Conservation (phyloP, 2,888 invertebrate genomes). For the Drosophila nr. perissopoda region DNA sequence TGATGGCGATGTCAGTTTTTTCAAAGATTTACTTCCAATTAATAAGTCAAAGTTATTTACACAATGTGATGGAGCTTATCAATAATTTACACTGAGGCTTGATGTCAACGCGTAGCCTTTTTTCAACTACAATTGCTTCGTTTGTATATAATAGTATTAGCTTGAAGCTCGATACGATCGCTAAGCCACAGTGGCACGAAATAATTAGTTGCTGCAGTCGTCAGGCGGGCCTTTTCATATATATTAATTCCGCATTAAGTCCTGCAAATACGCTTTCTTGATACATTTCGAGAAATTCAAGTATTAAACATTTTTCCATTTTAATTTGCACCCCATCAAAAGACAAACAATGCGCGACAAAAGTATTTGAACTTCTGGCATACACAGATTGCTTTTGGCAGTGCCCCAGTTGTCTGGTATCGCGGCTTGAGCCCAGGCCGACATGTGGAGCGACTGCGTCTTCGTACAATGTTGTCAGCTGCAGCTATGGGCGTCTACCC, state of each 20-base stretch:
- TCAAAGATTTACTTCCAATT: not conserved
- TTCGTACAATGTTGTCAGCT: constrained; percentile 41
- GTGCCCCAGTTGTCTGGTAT: constrained; percentile 48
- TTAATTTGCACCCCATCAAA: constrained; percentile 77
- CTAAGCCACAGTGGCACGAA: not conserved
- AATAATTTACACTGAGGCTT: not conserved
- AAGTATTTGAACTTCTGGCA: constrained; percentile 77
- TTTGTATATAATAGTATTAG: not conserved
- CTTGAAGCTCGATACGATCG: not conserved
- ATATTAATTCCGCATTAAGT: not conserved
- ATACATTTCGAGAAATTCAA: not conserved
- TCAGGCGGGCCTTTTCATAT: not conserved
- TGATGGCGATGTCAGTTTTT: constrained; percentile 42
- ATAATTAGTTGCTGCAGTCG: not conserved
- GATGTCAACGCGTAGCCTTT: not conserved
- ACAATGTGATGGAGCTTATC: not conserved
- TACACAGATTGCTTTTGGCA: constrained; percentile 75
- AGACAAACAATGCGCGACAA: constrained; percentile 63
- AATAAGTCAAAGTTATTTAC: not conserved
- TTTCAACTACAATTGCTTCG: not conserved
- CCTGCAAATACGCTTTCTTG: not conserved
- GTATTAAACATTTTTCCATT: constrained; percentile 48
- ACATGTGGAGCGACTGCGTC: constrained; percentile 67
- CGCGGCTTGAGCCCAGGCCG: constrained; percentile 47
- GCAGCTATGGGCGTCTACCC: constrained; percentile 36